Conservation (phyloP, 1,140 invertebrate genomes). For the Achatina immaculata region DNA sequence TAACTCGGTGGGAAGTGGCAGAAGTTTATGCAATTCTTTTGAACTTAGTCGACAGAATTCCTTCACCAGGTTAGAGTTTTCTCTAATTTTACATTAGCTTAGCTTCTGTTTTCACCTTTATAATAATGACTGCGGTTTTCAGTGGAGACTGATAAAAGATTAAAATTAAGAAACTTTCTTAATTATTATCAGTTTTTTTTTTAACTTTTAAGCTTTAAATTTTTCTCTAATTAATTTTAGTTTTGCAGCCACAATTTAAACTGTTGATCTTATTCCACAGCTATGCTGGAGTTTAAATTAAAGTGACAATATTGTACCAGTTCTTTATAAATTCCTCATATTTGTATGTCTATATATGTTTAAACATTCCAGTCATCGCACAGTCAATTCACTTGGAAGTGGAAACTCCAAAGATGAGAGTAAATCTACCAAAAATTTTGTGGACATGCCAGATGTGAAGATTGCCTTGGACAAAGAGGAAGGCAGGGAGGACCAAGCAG, state of each 20-base stretch:
- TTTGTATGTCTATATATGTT: no score
- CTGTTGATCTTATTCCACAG: no score
- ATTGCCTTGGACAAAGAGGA: slow-evolving; percentile 41
- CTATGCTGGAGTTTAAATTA: no score
- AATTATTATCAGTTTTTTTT: not conserved
- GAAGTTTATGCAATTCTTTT: slow-evolving; percentile 64
- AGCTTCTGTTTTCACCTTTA: no score
- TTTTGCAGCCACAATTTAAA: not conserved
- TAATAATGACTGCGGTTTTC: no score
- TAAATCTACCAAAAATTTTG: slow-evolving; percentile 68
- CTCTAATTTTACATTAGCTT: not conserved
- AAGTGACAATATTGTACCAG: no score
- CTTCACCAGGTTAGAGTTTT: slow-evolving; percentile 52
- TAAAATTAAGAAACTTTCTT: no score
- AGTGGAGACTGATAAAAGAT: no score
- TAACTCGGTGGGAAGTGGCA: slow-evolving; percentile 64
- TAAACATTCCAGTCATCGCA: slow-evolving; percentile 52
- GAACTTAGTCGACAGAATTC: slow-evolving; percentile 69
- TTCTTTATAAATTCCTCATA: no score
- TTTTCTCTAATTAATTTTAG: not conserved
- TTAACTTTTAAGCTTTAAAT: no score
- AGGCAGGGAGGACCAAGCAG: slow-evolving; percentile 48
- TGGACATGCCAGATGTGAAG: slow-evolving; percentile 46
- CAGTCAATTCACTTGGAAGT: slow-evolving; percentile 60
- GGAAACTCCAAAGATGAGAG: slow-evolving; percentile 67